Percentiles rank a stretch among this genome's conserved stretches.
Evolutionary conservation across 2,797 vertebrate genomes (phyloP).

Genomic region (Anguilla megastoma): DNA sequence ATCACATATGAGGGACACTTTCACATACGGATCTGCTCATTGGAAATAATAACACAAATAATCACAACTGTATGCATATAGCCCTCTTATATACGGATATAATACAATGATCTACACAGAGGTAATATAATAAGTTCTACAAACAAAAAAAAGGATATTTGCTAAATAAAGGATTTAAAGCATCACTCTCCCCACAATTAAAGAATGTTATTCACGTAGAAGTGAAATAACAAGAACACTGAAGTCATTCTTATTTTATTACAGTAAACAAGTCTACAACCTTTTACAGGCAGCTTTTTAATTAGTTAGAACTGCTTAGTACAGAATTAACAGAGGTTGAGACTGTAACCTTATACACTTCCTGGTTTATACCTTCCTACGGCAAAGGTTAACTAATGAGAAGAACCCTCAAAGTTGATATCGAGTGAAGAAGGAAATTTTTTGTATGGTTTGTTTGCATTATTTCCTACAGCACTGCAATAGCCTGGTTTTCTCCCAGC

Average conservation of each 20-base stretch:
- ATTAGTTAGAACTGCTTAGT: not conserved
- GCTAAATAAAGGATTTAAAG: too few species aligned
- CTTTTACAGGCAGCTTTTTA: slow-evolving; percentile 19
- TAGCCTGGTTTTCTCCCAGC: not conserved
- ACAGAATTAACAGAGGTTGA: not conserved
- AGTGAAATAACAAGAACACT: too few species aligned
- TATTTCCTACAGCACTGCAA: not conserved
- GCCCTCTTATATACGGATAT: not conserved
- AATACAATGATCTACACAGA: too few species aligned
- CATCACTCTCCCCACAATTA: not conserved
- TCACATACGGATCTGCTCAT: slow-evolving; percentile 89
- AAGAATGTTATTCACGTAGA: not conserved
- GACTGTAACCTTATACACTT: slow-evolving; percentile 1
- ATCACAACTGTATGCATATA: not conserved
- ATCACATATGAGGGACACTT: slow-evolving; percentile 95
- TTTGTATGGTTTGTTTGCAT: not conserved
- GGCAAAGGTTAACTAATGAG: not conserved
- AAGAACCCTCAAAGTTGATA: not conserved
- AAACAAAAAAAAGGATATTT: too few species aligned
- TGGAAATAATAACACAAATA: not conserved
- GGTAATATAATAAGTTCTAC: too few species aligned
- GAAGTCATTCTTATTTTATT: not conserved
- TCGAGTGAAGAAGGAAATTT: not conserved
- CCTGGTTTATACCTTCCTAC: not conserved
- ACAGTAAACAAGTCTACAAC: not conserved